Evolutionary conservation across 2,888 invertebrate genomes (phyloP), one percentile per base, ranked within the genome.

Genomic region (Malacosoma neustria): DNA sequence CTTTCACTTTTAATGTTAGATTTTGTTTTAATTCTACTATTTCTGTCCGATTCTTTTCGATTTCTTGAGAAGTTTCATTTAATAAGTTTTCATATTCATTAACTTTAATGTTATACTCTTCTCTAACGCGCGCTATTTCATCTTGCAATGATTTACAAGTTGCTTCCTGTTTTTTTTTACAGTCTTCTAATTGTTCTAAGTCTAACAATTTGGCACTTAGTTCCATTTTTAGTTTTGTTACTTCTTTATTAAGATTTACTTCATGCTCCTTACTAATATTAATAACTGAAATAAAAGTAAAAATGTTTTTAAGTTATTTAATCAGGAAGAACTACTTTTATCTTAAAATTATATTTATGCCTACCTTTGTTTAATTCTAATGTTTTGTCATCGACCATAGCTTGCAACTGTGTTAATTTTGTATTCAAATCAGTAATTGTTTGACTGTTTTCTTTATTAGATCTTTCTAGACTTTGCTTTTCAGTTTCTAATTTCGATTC

Each of bases 181-280:
- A 54, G 45, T 87, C 87, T 57, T 74, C 72, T 39, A 74, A 49
- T 47, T 79, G 80, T 67, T 89, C 89, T 43, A 87, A 57, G 57
- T 89, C 89, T 57, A 81, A 68, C 41, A 80, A 65, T 77, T 86
- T 88, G 41, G 82, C 79, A 62, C 88, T 89, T 12, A 87, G 69
- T 67, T 87, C 87, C 82, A 81, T 84, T 70, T 80, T 85, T 14
- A 87, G 58, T 61, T 87, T 86, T 13, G 86, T 87, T 13, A 87
- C 69, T 63, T 87, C 86, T 59, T 87, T 87, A 45, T 82, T 86
- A 11, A 81, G 62, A 42, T 72, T 79, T 6, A 87, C 70, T 67
- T 86, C 87, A 35, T 81, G 80, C 64, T 87, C 87, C 55, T 86
- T 87, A 45, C 67, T 79, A 33, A 71, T 60, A 39, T 84, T 80